A percentile compares a stretch with the other conserved stretches of the same genome.
These are phyloP conservation scores for Protonemura montana DNA, from an alignment of 2,888 invertebrate genomes.

Conservation along the genomic window DNA sequence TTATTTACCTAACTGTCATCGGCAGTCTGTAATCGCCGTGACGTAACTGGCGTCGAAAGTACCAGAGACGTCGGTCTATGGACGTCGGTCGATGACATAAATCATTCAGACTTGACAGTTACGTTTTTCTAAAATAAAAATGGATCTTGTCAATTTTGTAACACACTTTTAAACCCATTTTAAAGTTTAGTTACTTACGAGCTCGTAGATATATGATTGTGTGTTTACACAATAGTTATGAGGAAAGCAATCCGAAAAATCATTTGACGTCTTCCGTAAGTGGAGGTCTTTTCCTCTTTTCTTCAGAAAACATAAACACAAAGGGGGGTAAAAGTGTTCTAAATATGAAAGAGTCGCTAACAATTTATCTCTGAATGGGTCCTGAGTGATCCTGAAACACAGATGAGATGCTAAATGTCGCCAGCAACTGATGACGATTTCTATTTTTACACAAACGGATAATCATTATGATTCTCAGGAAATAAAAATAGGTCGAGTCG, in stretches of 20 bases:
- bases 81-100: neutral
- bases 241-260: neutral
- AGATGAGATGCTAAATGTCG: neutral
- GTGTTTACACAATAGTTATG: neutral
- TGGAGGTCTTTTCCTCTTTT: neutral
- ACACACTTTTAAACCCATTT: neutral
- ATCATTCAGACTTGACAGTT: neutral
- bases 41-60: neutral
- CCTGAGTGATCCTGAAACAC: neutral
- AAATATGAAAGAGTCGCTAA: neutral
- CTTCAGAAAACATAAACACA: neutral
- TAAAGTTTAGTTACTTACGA: neutral
- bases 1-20: constrained; percentile 33
- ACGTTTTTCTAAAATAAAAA: neutral
- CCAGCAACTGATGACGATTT: neutral
- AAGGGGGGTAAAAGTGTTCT: neutral
- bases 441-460: neutral
- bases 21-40: neutral
- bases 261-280: neutral
- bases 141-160: neutral
- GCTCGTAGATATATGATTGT: neutral
- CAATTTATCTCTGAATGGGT: neutral
- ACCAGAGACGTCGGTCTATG: neutral
- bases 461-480: neutral
- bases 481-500: neutral